Conservation (phyloP, 2,888 invertebrate species). For the Idaea straminata region DNA sequence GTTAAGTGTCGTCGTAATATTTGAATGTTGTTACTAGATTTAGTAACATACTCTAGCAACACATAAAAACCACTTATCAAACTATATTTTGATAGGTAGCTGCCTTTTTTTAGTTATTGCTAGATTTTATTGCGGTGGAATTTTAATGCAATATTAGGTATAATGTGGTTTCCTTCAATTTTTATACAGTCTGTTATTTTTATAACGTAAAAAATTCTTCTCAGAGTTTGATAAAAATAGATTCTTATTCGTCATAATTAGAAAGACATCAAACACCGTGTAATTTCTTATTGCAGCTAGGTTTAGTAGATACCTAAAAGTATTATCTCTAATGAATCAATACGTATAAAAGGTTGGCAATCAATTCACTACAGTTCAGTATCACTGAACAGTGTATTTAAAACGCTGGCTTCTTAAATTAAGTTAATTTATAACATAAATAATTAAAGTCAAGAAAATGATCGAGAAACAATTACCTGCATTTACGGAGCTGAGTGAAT, state of each 20-base stretch:
- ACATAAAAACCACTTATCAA: no score
- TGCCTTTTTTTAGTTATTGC: no score
- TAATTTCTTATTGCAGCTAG: background rate
- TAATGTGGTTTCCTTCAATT: no score
- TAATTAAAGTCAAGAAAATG: conserved; percentile 36
- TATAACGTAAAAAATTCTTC: no score
- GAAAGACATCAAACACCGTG: background rate
- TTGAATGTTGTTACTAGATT: no score
- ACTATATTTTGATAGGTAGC: no score
- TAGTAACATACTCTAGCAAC: no score
- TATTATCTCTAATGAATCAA: background rate
- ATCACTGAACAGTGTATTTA: background rate
- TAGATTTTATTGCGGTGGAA: no score
- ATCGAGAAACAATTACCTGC: conserved; percentile 53
- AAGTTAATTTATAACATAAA: conserved; percentile 4
- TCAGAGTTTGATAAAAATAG: no score
- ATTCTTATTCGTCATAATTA: background rate
- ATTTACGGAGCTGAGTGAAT: conserved; percentile 71
- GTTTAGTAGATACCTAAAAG: background rate
- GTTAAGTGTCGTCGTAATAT: no score
- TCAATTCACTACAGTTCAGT: background rate
- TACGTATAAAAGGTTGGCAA: background rate
- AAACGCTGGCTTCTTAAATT: conserved; percentile 2
- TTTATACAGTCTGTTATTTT: no score
- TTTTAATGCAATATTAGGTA: no score